Percentiles rank a stretch among this genome's conserved stretches.
Evolutionary conservation across 2,113 vertebrate species (phyloP).

Genomic region (Psittacara wagleri): DNA sequence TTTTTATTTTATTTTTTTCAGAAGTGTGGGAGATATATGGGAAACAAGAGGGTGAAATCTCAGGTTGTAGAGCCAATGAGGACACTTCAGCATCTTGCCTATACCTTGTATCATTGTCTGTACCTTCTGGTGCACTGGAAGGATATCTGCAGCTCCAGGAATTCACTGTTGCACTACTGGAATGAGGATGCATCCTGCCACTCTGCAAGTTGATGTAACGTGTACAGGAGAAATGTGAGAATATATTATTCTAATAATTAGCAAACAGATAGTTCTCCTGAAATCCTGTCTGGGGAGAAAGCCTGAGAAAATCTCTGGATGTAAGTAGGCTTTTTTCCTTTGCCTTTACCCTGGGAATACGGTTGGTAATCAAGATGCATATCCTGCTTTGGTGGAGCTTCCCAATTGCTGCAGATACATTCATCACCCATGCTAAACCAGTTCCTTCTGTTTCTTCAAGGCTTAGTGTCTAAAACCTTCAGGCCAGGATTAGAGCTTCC

Average conservation of each 20-base stretch:
- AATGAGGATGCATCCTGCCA: not conserved
- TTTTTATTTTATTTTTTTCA: too few relatives aligned
- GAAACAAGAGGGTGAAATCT: not conserved
- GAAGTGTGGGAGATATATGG: not conserved
- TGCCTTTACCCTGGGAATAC: not conserved
- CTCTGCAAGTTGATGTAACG: not conserved
- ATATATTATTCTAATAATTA: not conserved
- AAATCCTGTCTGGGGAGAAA: not conserved
- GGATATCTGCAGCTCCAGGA: not conserved
- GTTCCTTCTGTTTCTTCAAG: not conserved
- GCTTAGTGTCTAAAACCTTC: not conserved
- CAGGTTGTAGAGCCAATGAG: not conserved
- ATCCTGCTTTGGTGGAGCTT: not conserved
- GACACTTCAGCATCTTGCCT: not conserved
- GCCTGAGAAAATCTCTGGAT: not conserved
- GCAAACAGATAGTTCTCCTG: not conserved
- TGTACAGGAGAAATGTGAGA: not conserved
- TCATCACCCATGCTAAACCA: not conserved
- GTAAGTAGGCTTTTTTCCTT: not conserved
- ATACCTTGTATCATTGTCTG: not conserved
- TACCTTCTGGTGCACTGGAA: not conserved
- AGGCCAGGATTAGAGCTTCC: not conserved
- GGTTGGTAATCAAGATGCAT: not conserved
- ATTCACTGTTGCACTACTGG: not conserved
- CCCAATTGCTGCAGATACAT: not conserved